Conservation (phyloP, 2,888 invertebrate species). For the Girardia tigrina region DNA sequence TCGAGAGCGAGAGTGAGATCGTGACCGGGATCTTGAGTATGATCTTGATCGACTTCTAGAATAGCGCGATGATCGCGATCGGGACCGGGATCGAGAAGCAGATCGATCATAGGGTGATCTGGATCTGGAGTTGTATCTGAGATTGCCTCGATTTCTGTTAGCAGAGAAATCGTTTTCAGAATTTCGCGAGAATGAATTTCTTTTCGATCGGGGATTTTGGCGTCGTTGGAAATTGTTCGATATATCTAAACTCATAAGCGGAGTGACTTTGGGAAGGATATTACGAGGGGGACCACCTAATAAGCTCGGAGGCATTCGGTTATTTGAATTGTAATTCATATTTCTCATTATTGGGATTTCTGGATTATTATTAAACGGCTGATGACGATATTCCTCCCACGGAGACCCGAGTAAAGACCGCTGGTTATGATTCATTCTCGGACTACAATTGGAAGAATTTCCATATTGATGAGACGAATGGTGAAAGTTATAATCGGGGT, state of each 20-base stretch:
- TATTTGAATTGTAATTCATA: neutral
- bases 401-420: neutral
- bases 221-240: conserved; percentile 10
- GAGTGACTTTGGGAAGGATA: neutral
- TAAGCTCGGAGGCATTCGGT: neutral
- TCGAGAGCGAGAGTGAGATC: conserved; percentile 2
- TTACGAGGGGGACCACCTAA: conserved; percentile 2
- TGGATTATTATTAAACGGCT: neutral
- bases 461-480: neutral
- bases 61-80: neutral
- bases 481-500: neutral
- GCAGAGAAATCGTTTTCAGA: neutral
- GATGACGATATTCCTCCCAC: conserved; percentile 13
- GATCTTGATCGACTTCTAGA: neutral
- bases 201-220: neutral
- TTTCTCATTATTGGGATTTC: neutral
- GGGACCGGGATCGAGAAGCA: neutral
- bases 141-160: neutral
- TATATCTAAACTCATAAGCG: neutral
- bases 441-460: neutral
- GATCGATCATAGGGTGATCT: neutral
- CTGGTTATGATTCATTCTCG: neutral
- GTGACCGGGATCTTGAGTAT: conserved; percentile 21
- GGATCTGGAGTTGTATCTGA: conserved; percentile 8
- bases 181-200: neutral